Evolutionary conservation across 2,797 vertebrate genomes (phyloP).

Genomic region (Coregonus suidteri): DNA sequence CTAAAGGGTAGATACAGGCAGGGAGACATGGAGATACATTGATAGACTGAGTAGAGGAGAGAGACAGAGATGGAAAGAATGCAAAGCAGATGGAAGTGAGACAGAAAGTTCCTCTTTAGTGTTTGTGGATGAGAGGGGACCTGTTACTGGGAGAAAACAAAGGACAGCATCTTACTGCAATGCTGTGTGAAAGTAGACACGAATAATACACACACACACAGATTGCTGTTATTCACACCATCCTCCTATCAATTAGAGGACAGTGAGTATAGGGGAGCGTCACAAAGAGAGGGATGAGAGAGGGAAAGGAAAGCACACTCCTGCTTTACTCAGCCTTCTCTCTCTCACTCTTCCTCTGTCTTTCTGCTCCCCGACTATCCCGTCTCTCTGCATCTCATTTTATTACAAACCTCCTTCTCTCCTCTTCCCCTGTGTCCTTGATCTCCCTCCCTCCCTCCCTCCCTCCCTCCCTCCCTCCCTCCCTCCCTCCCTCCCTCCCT

Average conservation of each 20-base stretch:
- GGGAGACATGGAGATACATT: background rate
- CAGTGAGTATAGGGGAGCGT: background rate
- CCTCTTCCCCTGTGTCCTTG: background rate
- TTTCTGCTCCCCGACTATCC: background rate
- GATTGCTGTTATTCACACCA: background rate
- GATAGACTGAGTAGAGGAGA: background rate
- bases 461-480: background rate
- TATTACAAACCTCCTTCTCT: background rate
- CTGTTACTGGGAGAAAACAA: background rate
- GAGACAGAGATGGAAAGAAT: background rate
- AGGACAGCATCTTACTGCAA: background rate
- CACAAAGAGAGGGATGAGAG: background rate
- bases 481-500: background rate
- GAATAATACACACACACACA: conserved; percentile 8
- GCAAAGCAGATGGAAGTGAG: background rate
- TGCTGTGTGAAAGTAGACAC: background rate
- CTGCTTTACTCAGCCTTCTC: background rate
- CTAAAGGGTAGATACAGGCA: background rate
- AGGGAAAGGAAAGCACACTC: background rate
- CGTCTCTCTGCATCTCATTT: background rate
- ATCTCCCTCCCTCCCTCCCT: background rate
- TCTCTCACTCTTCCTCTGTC: background rate
- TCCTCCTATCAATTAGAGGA: conserved; percentile 7
- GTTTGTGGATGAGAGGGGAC: background rate
- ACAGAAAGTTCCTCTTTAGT: background rate